phyloP scores from a whole-genome alignment of 2,888 invertebrate species.

The Operophtera brumata region DNA sequence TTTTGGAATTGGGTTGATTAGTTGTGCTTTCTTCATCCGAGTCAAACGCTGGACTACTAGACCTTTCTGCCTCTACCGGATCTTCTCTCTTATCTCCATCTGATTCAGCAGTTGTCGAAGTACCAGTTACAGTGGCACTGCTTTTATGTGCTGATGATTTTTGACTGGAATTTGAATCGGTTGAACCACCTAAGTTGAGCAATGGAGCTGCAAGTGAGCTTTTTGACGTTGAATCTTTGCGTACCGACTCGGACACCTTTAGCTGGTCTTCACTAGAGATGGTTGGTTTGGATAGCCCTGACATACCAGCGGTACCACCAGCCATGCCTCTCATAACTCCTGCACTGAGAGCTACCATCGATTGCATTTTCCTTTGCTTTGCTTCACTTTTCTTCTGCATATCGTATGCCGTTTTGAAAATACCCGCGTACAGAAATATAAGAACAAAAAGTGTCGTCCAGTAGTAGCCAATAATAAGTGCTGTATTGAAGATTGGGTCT shows the following conservation, averaged over 20 bases:
- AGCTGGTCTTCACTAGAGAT: slow-evolving; percentile 87
- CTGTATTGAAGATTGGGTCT: slow-evolving; percentile 98
- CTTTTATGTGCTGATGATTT: slow-evolving; percentile 82
- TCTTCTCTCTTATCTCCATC: slow-evolving; percentile 74
- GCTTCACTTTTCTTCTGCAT: slow-evolving; percentile 99
- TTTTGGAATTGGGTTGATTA: slow-evolving; percentile 76
- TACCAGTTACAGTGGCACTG: slow-evolving; percentile 79
- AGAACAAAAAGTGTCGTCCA: slow-evolving; percentile 98
- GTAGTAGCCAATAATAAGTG: slow-evolving; percentile 97
- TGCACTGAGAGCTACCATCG: slow-evolving; percentile 94
- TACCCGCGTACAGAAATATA: slow-evolving; percentile 97
- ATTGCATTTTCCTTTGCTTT: slow-evolving; percentile 97
- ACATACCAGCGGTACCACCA: slow-evolving; percentile 92
- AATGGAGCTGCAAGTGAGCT: slow-evolving; percentile 67
- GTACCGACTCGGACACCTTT: slow-evolving; percentile 69
- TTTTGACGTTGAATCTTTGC: slow-evolving; percentile 66
- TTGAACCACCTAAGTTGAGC: slow-evolving; percentile 70
- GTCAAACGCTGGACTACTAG: slow-evolving; percentile 96
- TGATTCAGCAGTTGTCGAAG: slow-evolving; percentile 78
- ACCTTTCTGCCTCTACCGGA: slow-evolving; percentile 85
- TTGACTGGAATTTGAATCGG: slow-evolving; percentile 82
- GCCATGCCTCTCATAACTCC: slow-evolving; percentile 96
- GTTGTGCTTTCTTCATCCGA: slow-evolving; percentile 94
- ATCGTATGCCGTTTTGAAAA: slow-evolving; percentile 97
- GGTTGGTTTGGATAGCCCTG: slow-evolving; percentile 89